These are phyloP conservation scores for Anoura caudifer DNA, from an alignment of 2,113 vertebrate species.

Conservation along the genomic window DNA sequence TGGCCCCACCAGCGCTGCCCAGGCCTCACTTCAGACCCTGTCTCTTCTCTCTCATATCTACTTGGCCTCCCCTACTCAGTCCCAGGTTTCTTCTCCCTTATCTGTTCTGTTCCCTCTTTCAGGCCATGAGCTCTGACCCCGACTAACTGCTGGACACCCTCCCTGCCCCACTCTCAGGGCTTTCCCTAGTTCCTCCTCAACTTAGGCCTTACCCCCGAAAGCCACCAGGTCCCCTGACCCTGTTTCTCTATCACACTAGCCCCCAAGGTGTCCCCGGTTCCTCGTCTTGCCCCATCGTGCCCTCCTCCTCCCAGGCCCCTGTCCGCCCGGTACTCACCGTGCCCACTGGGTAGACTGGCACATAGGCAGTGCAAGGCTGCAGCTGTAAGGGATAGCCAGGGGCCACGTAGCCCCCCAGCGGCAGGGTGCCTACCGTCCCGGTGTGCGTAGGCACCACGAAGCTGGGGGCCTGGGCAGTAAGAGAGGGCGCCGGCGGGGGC, in stretches of 20 bases:
- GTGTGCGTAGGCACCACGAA: constrained; percentile 91
- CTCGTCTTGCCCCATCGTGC: not conserved
- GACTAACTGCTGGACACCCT: no score
- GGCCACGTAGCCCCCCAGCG: constrained; percentile 89
- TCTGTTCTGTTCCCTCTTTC: not conserved
- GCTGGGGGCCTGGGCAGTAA: constrained; percentile 83
- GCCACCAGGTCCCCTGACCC: not conserved
- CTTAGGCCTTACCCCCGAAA: not conserved
- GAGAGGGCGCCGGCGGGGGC: constrained; percentile 80
- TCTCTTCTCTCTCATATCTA: not conserved
- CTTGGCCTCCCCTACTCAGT: not conserved
- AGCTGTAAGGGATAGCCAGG: constrained; percentile 91
- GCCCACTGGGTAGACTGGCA: constrained; percentile 91
- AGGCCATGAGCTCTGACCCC: not conserved
- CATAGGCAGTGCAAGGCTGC: constrained; percentile 93
- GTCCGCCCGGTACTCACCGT: constrained; percentile 77
- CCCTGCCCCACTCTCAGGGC: not conserved
- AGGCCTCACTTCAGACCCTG: not conserved
- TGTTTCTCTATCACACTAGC: not conserved
- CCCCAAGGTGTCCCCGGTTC: not conserved
- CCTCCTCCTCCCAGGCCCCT: not conserved
- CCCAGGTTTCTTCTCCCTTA: not conserved
- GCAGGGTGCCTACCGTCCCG: constrained; percentile 81
- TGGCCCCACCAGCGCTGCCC: not conserved
- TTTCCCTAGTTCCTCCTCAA: not conserved